phyloP scores from a whole-genome alignment of 2,797 vertebrate genomes.

The Atherinosoma microstoma region DNA sequence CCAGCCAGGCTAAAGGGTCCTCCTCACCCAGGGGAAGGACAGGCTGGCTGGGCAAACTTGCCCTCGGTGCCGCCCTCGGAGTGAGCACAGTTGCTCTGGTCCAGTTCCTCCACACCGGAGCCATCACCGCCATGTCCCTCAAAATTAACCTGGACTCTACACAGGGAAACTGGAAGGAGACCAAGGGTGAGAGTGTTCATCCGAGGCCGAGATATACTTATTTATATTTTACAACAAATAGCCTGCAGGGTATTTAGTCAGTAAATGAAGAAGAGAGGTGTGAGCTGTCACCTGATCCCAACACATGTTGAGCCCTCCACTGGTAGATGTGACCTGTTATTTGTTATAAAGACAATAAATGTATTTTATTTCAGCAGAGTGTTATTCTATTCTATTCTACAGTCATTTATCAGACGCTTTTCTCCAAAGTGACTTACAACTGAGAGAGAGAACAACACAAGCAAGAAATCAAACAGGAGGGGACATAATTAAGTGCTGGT shows the following conservation, averaged over 20 bases:
- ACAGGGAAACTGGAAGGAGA: conserved; percentile 77
- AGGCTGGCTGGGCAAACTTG: conserved; percentile 41
- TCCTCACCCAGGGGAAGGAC: conserved; percentile 17
- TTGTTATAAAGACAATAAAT: background rate
- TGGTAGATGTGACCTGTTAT: background rate
- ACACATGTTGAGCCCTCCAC: background rate
- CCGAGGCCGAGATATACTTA: background rate
- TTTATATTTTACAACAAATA: background rate
- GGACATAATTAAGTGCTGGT: too few species aligned
- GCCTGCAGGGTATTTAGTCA: background rate
- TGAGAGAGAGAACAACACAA: too few species aligned
- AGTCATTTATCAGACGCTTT: too few species aligned
- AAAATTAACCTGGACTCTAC: conserved; percentile 75
- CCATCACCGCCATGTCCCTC: conserved; percentile 71
- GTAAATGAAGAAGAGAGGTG: background rate
- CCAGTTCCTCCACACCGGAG: conserved; percentile 71
- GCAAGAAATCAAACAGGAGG: too few species aligned
- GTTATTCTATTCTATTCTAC: too few species aligned
- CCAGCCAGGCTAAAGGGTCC: conserved; percentile 28
- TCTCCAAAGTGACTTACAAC: too few species aligned
- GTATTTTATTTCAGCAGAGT: background rate
- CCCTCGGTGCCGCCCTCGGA: conserved; percentile 65
- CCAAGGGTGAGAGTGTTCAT: conserved; percentile 81
- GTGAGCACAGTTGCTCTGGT: conserved; percentile 50
- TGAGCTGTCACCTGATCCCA: conserved; percentile 10